Conservation (phyloP, 1,140 invertebrate genomes). For the Frieseomelitta varia region DNA sequence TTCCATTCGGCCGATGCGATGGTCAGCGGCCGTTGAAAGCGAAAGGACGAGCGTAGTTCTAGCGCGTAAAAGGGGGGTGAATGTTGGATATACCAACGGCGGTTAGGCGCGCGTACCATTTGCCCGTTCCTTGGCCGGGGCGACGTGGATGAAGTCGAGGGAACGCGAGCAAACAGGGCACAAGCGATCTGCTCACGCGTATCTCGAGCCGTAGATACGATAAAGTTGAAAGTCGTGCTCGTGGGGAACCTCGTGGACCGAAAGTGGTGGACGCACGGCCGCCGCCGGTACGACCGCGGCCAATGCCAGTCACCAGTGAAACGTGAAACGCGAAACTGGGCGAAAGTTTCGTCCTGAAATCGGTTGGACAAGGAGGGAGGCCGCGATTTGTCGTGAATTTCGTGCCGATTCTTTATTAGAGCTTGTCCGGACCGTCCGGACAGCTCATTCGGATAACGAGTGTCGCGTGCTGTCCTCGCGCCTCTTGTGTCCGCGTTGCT, state of each 20-base stretch:
- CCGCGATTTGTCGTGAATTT: conserved; percentile 22
- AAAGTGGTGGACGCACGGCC: conserved; percentile 47
- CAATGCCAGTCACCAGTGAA: conserved; percentile 75
- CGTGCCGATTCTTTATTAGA: conserved; percentile 36
- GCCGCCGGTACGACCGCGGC: conserved; percentile 25
- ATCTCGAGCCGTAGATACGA: too few species aligned
- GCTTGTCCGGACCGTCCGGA: background rate
- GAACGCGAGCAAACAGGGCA: background rate
- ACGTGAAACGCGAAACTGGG: conserved; percentile 74
- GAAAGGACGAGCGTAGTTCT: conserved; percentile 62
- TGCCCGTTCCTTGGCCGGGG: conserved; percentile 55
- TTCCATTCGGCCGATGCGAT: background rate
- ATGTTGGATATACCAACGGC: conserved; percentile 46
- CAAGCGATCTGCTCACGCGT: background rate
- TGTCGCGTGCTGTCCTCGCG: conserved; percentile 38
- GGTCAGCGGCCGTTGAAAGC: conserved; percentile 69
- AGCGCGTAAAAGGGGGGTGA: conserved; percentile 42
- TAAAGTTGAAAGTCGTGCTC: conserved; percentile 27
- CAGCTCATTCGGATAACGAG: conserved; percentile 35
- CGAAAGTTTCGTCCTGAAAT: conserved; percentile 69
- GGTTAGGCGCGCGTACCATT: conserved; percentile 36
- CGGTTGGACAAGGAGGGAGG: conserved; percentile 23
- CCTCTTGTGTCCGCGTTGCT: conserved; percentile 13
- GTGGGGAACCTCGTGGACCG: conserved; percentile 36
- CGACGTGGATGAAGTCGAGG: conserved; percentile 14